These are phyloP conservation scores for Geotrypetes seraphini DNA, from an alignment of 2,797 vertebrate genomes.

Conservation along the genomic window DNA sequence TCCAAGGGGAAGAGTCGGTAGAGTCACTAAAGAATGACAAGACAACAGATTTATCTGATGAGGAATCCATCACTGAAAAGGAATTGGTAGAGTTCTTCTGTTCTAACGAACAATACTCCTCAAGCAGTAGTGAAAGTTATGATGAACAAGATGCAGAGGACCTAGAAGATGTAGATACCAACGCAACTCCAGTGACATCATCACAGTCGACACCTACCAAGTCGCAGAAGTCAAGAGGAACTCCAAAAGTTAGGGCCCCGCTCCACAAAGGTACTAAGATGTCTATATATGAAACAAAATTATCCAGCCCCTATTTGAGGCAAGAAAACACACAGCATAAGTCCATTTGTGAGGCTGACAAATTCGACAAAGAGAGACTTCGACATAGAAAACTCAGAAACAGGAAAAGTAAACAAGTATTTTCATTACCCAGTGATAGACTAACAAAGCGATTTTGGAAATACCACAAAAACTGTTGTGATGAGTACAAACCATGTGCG, in stretches of 20 bases:
- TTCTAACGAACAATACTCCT: neutral
- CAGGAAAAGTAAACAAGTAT: neutral
- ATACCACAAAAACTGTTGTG: constrained; percentile 1
- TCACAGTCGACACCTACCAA: neutral
- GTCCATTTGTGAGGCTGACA: neutral
- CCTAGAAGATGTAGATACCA: accelerated
- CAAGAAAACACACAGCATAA: neutral
- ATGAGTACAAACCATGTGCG: neutral
- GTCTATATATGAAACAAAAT: neutral
- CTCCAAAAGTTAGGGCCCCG: neutral
- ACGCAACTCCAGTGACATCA: neutral
- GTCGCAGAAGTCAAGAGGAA: too few relatives aligned
- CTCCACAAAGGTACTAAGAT: neutral
- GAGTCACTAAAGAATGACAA: too few relatives aligned
- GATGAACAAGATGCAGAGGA: neutral
- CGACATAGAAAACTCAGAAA: neutral
- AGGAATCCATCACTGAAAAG: neutral
- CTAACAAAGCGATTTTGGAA: neutral
- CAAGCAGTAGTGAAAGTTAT: neutral
- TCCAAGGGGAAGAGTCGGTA: too few relatives aligned
- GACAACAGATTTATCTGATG: too few relatives aligned
- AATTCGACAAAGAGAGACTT: neutral
- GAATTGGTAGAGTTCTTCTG: neutral
- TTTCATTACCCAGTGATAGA: neutral
- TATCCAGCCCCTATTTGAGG: too few relatives aligned